Conservation (phyloP, 2,113 vertebrate species). For the Corvus hawaiiensis region DNA sequence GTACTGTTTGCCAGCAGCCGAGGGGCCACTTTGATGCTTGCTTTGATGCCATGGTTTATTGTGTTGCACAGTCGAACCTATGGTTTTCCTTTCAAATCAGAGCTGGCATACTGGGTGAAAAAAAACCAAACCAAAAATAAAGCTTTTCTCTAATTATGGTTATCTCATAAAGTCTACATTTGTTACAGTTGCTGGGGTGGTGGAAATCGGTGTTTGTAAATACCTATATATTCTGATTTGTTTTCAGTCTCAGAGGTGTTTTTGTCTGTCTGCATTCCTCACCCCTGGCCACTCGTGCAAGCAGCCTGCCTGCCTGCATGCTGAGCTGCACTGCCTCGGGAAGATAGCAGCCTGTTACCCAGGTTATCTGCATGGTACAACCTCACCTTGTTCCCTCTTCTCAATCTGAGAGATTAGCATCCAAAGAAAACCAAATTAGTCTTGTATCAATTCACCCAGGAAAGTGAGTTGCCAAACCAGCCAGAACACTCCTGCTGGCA, state of each 20-base stretch:
- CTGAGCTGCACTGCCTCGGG: background rate
- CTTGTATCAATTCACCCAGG: background rate
- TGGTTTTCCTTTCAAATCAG: constrained; percentile 53
- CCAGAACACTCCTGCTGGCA: background rate
- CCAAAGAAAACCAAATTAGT: background rate
- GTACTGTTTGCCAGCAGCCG: background rate
- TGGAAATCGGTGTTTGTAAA: constrained; percentile 4
- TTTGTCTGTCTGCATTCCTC: background rate
- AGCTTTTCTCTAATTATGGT: constrained; percentile 40
- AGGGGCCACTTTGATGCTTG: constrained; percentile 32
- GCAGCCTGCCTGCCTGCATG: background rate
- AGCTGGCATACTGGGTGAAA: background rate
- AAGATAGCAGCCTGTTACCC: background rate
- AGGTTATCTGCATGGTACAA: background rate
- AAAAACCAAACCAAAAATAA: constrained; percentile 29
- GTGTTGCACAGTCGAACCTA: background rate
- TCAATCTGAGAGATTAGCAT: background rate
- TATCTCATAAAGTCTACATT: constrained; percentile 37
- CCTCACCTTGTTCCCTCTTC: background rate
- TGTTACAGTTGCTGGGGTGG: constrained; percentile 7
- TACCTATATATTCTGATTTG: constrained; percentile 9
- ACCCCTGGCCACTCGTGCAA: background rate
- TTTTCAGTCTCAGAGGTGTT: background rate
- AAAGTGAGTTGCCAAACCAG: background rate
- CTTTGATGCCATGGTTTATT: constrained; percentile 45